Base-by-base conservation (phyloP, 2,113 vertebrate species). In the Cottus gobio region DNA sequence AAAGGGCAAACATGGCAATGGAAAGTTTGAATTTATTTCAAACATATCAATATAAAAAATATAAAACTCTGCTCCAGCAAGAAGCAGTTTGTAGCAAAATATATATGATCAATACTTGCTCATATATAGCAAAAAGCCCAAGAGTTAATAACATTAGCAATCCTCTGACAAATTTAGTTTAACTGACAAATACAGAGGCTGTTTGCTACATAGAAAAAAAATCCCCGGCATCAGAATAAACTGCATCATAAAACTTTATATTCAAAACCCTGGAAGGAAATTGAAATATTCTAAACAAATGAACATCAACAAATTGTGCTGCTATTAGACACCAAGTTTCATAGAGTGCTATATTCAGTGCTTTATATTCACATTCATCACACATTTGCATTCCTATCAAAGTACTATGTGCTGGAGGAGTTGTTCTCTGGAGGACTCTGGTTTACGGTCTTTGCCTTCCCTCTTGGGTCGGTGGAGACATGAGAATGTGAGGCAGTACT, bases 381-480 rank as follows among this genome's bases (percentile, higher is more conserved):
- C 61, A 96, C 95, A 57, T 95, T 95, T 8, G 68, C 94, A 74
- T 94, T 95, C 84, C 94, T 96, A 88, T 95, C 94, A 89, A 95
- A 96, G 67, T 95, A 90, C 61, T 91, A 90, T 13, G 34, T 74
- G 86, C 84, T 87, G 71, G 95, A 90, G 73, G 93, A 78, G 83
- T 11, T 93, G 92, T 90, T 81, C 8, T 92, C 91, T 63, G 90
- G 80, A 4, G 83, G 87, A 75, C 83, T 90, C 62, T 75, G 87
- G 70, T 95, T 95, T 44, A 88, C 87, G 63, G 95, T 79, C n/a
- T 80, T 92, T 1, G 91, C 91, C 3, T 92, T 94, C 48, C 91
- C 92, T 90, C 95, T 97, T 18, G 93, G 93, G 75, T 92, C 91
- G 57, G 95, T 92, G 50, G 96, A 95, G 87, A 96, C 85, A 75